phyloP scores from a whole-genome alignment of 2,113 vertebrate species.

The Otus sunia region DNA sequence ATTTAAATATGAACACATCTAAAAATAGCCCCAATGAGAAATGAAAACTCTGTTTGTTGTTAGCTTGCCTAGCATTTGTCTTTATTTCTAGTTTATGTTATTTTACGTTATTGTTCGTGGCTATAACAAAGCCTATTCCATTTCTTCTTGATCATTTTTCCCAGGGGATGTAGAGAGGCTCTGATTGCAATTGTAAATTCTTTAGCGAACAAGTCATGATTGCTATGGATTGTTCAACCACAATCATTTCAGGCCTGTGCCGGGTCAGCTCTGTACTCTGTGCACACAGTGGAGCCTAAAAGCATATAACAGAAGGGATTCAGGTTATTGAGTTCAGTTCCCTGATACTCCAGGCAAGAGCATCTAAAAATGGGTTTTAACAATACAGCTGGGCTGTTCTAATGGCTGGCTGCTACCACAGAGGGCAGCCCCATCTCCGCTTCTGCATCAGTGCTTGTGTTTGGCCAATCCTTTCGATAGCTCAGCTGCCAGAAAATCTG shows the following conservation, averaged over 20 bases:
- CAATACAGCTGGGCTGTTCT: background rate
- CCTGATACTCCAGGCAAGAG: background rate
- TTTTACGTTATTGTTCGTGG: background rate
- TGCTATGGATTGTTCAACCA: conserved; percentile 23
- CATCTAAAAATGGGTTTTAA: background rate
- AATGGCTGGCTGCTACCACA: background rate
- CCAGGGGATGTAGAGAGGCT: background rate
- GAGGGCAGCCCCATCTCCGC: background rate
- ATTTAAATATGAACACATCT: conserved; percentile 37
- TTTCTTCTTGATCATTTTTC: conserved; percentile 38
- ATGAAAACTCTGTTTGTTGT: conserved; percentile 18
- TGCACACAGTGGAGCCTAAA: background rate
- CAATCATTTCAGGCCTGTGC: background rate
- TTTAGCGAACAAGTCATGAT: background rate
- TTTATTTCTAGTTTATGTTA: conserved; percentile 50
- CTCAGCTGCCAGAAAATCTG: background rate
- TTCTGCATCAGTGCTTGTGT: background rate
- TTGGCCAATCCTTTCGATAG: background rate
- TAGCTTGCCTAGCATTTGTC: conserved; percentile 26
- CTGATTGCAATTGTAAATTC: conserved; percentile 45
- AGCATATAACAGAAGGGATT: background rate
- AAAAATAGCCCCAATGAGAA: conserved; percentile 20
- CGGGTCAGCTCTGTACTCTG: background rate
- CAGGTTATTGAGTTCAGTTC: conserved; percentile 25
- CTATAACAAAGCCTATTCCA: conserved; percentile 25